Percentiles rank a stretch among this genome's conserved stretches.
These are phyloP conservation scores for Ectemnius cavifrons DNA, from an alignment of 2,888 invertebrate species.

Conservation along the genomic window DNA sequence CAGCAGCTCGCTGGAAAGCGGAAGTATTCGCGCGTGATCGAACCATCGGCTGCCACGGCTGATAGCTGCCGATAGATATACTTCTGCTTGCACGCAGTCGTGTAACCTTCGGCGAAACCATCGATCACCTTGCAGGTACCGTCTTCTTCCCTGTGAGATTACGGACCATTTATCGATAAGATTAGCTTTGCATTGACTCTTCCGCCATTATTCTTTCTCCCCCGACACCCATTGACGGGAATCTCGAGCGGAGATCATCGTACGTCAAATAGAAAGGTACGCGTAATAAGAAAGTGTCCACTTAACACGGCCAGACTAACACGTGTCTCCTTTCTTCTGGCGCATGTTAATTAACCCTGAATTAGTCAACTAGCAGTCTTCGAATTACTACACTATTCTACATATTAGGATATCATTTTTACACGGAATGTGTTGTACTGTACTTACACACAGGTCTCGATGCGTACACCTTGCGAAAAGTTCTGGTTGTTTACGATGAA, in stretches of 20 bases:
- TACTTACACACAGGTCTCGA: slow-evolving; percentile 87
- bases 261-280: too few relatives aligned
- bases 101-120: slow-evolving; percentile 75
- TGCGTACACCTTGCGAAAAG: slow-evolving; percentile 85
- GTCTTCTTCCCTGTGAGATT: slow-evolving; percentile 64
- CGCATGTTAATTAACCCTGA: too few relatives aligned
- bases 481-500: slow-evolving; percentile 84
- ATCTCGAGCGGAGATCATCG: too few relatives aligned
- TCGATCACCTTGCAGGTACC: slow-evolving; percentile 72
- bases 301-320: too few relatives aligned
- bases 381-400: too few relatives aligned
- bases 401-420: too few relatives aligned
- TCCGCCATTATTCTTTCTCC: not conserved
- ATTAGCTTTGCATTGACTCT: not conserved
- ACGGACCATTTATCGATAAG: not conserved
- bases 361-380: too few relatives aligned
- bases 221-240: too few relatives aligned
- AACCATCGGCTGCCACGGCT: slow-evolving; percentile 79
- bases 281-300: too few relatives aligned
- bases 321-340: too few relatives aligned
- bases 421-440: not conserved
- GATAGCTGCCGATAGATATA: slow-evolving; percentile 80
- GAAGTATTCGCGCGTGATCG: slow-evolving; percentile 79
- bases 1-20: slow-evolving; percentile 87
- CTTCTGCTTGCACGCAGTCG: slow-evolving; percentile 81